A percentile compares a stretch with the other conserved stretches of the same genome.
phyloP scores from a whole-genome alignment of 1,140 invertebrate species.

The Drosophila ogumai region DNA sequence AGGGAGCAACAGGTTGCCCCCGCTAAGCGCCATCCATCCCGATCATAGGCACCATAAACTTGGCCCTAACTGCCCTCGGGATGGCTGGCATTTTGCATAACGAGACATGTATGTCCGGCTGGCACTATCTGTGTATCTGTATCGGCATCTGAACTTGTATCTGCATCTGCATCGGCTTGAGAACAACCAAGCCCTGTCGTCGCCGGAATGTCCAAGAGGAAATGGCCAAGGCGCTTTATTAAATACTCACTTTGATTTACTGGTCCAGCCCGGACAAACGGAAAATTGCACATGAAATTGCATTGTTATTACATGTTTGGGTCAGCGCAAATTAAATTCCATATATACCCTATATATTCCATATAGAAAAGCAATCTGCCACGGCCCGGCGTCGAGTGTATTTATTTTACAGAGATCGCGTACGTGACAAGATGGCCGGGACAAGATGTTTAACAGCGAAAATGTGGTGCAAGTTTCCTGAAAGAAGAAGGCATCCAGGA shows the following conservation, averaged over 20 bases:
- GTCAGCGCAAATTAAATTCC: slow-evolving; percentile 84
- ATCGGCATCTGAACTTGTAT: slow-evolving; percentile 26
- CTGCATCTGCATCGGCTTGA: slow-evolving; percentile 5
- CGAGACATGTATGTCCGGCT: slow-evolving; percentile 60
- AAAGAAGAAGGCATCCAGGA: slow-evolving; percentile 18
- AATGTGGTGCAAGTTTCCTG: slow-evolving; percentile 60
- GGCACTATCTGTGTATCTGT: slow-evolving; percentile 15
- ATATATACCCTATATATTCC: slow-evolving; percentile 70
- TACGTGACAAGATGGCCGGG: slow-evolving; percentile 71
- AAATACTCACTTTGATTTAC: slow-evolving; percentile 49
- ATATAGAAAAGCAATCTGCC: slow-evolving; percentile 83
- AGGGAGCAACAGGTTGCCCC: slow-evolving; percentile 69
- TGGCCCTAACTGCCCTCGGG: slow-evolving; percentile 49
- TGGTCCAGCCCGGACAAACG: slow-evolving; percentile 17
- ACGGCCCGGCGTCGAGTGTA: slow-evolving; percentile 56
- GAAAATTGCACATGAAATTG: slow-evolving; percentile 83
- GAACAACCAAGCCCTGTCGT: slow-evolving; percentile 24
- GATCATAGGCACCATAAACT: slow-evolving; percentile 55
- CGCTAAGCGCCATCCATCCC: slow-evolving; percentile 53
- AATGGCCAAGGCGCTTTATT: slow-evolving; percentile 42
- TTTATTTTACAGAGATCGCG: slow-evolving; percentile 75
- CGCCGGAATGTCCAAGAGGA: slow-evolving; percentile 30
- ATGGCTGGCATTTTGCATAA: slow-evolving; percentile 73
- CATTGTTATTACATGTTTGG: slow-evolving; percentile 84
- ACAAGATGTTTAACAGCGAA: slow-evolving; percentile 82